Conservation (phyloP, 1,140 invertebrate species). For the Drosophila tsacasi region DNA sequence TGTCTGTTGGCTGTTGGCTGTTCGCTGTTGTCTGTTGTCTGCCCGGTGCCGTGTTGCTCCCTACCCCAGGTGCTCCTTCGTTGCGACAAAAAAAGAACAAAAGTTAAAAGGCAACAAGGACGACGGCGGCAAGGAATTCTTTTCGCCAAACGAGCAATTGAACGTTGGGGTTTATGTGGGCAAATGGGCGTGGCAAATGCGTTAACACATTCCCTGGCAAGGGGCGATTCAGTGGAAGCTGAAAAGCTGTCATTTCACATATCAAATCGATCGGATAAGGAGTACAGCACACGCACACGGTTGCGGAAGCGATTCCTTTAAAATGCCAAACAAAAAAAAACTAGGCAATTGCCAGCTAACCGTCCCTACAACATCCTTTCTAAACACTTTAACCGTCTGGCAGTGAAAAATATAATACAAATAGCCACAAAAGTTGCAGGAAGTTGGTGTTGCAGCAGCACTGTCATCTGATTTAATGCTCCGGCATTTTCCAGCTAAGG, state of each 20-base stretch:
- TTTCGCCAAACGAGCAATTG: slow-evolving; percentile 68
- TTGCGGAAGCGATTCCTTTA: too few relatives aligned
- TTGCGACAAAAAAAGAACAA: slow-evolving; percentile 51
- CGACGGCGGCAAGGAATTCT: slow-evolving; percentile 14
- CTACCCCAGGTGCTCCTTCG: slow-evolving; percentile 6
- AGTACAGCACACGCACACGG: not conserved
- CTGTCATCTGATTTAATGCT: not conserved
- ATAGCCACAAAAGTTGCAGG: not conserved
- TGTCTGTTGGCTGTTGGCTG: not conserved
- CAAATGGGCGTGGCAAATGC: slow-evolving; percentile 45
- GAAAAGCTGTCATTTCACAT: slow-evolving; percentile 1
- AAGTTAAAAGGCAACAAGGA: slow-evolving; percentile 41
- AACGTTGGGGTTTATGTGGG: slow-evolving; percentile 42
- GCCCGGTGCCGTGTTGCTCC: slow-evolving; percentile 1
- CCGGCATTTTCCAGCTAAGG: not conserved
- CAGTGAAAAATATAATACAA: not conserved
- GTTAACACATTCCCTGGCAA: slow-evolving; percentile 41
- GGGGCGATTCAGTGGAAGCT: not conserved
- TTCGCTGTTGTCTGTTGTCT: not conserved
- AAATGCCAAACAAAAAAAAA: not conserved
- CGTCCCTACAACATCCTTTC: not conserved
- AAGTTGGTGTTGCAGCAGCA: not conserved
- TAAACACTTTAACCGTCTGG: not conserved
- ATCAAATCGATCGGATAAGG: slow-evolving; percentile 3
- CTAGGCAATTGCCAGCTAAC: not conserved